Conservation (phyloP, 2,888 invertebrate species). For the Conchocele bisecta region DNA sequence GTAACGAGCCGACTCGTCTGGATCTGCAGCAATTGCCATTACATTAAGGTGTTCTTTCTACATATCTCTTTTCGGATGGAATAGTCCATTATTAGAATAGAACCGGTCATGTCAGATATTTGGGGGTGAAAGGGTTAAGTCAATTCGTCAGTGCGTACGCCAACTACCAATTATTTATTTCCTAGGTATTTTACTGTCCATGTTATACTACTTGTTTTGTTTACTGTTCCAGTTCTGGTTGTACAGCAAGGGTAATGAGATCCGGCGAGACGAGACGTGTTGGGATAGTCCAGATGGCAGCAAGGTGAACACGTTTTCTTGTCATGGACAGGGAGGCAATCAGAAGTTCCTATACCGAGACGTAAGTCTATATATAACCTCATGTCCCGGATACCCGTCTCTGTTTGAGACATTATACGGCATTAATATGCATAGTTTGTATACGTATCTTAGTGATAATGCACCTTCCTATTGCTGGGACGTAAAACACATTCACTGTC, state of each 20-base stretch:
- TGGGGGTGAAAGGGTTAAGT: too few relatives aligned
- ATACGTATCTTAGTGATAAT: background rate
- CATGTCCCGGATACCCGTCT: too few relatives aligned
- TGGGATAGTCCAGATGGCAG: conserved; percentile 70
- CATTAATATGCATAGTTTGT: background rate
- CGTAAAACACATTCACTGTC: background rate
- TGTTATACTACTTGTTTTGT: background rate
- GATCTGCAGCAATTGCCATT: too few relatives aligned
- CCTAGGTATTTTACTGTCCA: too few relatives aligned
- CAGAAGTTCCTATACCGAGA: conserved; percentile 83
- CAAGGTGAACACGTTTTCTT: conserved; percentile 81
- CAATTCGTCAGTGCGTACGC: too few relatives aligned
- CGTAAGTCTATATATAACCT: conserved; percentile 50
- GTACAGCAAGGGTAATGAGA: conserved; percentile 71
- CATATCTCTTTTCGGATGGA: too few relatives aligned
- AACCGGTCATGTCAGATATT: too few relatives aligned
- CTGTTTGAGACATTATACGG: background rate
- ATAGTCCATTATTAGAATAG: too few relatives aligned
- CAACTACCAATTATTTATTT: too few relatives aligned
- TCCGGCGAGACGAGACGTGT: conserved; percentile 79
- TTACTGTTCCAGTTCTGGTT: conserved; percentile 76
- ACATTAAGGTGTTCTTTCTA: too few relatives aligned
- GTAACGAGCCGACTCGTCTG: too few relatives aligned
- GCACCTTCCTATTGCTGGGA: background rate
- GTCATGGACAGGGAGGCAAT: conserved; percentile 83